Evolutionary conservation across 2,797 vertebrate species (phyloP).

Genomic region (Sorex maritimensis): DNA sequence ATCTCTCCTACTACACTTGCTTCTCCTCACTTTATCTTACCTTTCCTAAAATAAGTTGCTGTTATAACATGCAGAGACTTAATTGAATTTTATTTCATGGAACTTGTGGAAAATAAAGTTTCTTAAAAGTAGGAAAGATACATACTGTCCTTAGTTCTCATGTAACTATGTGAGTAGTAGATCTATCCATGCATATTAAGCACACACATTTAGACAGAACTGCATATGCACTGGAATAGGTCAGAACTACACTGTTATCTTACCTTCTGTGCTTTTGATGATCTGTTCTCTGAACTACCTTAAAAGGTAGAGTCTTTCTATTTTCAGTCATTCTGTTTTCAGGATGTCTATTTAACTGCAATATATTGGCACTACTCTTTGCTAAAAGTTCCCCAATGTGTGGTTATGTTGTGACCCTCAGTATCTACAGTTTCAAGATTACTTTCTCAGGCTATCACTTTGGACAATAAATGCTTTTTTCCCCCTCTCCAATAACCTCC

Average conservation of each 20-base stretch:
- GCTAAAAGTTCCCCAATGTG: conserved; percentile 78
- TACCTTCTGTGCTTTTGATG: conserved; percentile 41
- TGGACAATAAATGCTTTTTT: conserved; percentile 77
- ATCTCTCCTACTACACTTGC: neutral
- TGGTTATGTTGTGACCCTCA: conserved; percentile 77
- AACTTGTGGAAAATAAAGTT: neutral
- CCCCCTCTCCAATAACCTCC: conserved; percentile 57
- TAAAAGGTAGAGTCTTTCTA: conserved; percentile 50
- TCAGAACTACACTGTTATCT: neutral
- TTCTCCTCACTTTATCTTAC: neutral
- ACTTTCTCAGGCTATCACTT: conserved; percentile 80
- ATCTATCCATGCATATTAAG: neutral
- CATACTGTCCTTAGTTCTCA: neutral
- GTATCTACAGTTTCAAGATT: conserved; percentile 76
- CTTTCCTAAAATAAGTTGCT: conserved; percentile 12
- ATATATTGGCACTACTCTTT: conserved; percentile 75
- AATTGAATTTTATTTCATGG: conserved; percentile 3
- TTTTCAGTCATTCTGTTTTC: conserved; percentile 70
- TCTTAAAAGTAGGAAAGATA: neutral
- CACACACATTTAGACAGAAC: neutral
- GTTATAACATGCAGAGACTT: neutral
- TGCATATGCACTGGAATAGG: neutral
- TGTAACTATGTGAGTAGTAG: neutral
- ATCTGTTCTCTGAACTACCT: neutral
- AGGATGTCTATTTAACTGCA: conserved; percentile 77